Evolutionary conservation across 2,888 invertebrate species (phyloP), one percentile per base, ranked within the genome.

Genomic region (Linnaemya vulpina): DNA sequence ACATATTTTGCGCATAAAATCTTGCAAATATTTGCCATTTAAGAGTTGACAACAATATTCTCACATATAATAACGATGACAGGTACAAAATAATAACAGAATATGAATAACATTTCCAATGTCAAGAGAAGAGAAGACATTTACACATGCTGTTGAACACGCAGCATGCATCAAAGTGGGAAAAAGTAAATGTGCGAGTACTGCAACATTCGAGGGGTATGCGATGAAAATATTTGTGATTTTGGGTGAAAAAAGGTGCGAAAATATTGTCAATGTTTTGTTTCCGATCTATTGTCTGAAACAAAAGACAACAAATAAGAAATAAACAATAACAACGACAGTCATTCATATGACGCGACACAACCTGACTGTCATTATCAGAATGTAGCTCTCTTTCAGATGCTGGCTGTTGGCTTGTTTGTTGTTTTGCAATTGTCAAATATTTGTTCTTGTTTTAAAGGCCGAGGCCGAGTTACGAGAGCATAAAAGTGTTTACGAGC

Each of bases 241-340:
- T 84, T 85, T 74, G 13, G 40, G 1, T 11, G 11, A 38, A 46
- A 83, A 81, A 85, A 85, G 85, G 85, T 85, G 85, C 78, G 85
- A 85, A 85, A 81, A 78, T 63, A 3, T 38, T 49, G 22, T 17
- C 60, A 73, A 30, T 30, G 30, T 67, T 55, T 22, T 71, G n/a
- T n/a, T 22, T 8, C 17, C 11, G 17, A 22, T 35, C 63, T 65
- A 51, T 83, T 79, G 74, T 79, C 20, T 70, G n/a, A 9, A n/a
- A 58, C 43, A 67, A 76, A 40, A 65, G 25, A 62, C 35, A 68
- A 46, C 17, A 67, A 55, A 17, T 73, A 58, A 8, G 55, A 58
- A n/a, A 63, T 11, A 43, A 17, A 53, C 22, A 53, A 15, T 70
- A 22, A 74, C 53, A 25, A 49, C 65, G 62, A 74, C 62, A 70